These are phyloP conservation scores for Heliocidaris erythrogramma DNA, from an alignment of 35 echinoderm and acorn worm species.

Conservation along the genomic window DNA sequence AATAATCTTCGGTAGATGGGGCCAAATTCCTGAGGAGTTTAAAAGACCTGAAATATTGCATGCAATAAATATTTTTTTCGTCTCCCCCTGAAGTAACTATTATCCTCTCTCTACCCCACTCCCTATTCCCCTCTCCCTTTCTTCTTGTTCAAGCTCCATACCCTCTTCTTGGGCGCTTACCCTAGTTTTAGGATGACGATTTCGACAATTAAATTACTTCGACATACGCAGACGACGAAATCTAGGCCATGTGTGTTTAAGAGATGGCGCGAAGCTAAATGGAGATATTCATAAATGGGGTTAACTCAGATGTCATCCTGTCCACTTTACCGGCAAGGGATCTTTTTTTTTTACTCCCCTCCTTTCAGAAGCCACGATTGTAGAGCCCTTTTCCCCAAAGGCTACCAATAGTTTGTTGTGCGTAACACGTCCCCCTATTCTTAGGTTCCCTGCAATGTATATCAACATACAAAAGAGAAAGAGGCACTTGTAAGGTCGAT, in stretches of 20 bases:
- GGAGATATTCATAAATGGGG: constrained; percentile 48
- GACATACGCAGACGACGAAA: constrained; percentile 37
- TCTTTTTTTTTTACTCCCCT: constrained; percentile 22
- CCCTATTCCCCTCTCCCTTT: background rate
- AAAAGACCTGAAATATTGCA: background rate
- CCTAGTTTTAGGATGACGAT: constrained; percentile 50
- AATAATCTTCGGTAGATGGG: background rate
- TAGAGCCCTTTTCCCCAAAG: constrained; percentile 8
- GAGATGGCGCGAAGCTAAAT: constrained; percentile 41
- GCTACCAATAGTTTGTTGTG: constrained; percentile 34
- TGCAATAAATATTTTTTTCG: background rate
- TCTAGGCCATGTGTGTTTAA: constrained; percentile 50
- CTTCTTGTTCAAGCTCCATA: background rate
- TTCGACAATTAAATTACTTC: constrained; percentile 50
- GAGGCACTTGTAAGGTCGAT: background rate
- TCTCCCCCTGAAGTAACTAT: constrained; percentile 6
- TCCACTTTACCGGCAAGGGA: constrained; percentile 22
- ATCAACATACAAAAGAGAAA: constrained; percentile 25
- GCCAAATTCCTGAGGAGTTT: background rate
- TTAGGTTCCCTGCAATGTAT: background rate
- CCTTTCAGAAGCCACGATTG: constrained; percentile 12
- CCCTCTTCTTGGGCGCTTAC: constrained; percentile 44
- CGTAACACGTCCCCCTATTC: constrained; percentile 29
- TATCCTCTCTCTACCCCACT: constrained; percentile 11
- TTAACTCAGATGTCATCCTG: constrained; percentile 40